These are phyloP conservation scores for Andrena bicolor DNA, from an alignment of 2,888 invertebrate genomes.

Conservation along the genomic window DNA sequence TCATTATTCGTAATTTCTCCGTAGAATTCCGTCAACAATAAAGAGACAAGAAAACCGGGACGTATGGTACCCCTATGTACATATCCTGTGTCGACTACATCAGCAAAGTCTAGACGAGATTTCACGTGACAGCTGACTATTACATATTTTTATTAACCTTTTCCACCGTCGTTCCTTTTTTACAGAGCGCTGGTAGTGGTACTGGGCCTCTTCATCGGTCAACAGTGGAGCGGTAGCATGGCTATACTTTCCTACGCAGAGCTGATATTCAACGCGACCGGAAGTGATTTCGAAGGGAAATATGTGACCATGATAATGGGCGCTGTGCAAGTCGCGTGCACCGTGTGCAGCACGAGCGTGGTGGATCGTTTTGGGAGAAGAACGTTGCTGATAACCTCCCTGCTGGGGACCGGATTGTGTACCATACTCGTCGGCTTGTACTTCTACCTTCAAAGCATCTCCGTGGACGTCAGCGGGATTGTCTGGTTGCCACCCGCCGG, in stretches of 20 bases:
- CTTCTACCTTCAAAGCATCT: conserved; percentile 47
- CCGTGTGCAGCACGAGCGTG: conserved; percentile 42
- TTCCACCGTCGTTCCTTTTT: background rate
- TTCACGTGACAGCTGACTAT: too few relatives aligned
- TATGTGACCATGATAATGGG: conserved; percentile 71
- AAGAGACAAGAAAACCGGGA: too few relatives aligned
- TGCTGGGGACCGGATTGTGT: conserved; percentile 49
- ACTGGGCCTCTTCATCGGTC: conserved; percentile 48
- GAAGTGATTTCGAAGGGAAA: conserved; percentile 62
- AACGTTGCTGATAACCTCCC: conserved; percentile 61
- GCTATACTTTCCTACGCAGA: conserved; percentile 65
- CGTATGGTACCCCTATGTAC: too few relatives aligned
- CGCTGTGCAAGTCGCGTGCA: conserved; percentile 59
- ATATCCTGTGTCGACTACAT: too few relatives aligned
- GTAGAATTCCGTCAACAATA: too few relatives aligned
- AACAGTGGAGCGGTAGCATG: conserved; percentile 68
- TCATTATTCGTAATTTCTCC: too few relatives aligned
- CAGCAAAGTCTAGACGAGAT: too few relatives aligned
- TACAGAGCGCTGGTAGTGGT: conserved; percentile 52
- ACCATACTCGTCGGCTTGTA: conserved; percentile 64
- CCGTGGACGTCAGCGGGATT: conserved; percentile 39
- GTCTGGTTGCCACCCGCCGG: conserved; percentile 65
- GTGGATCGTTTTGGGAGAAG: conserved; percentile 68
- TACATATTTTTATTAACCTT: background rate
- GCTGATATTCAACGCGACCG: conserved; percentile 63